phyloP scores from a whole-genome alignment of 2,797 vertebrate genomes.

The Hephaestus fuliginosus region DNA sequence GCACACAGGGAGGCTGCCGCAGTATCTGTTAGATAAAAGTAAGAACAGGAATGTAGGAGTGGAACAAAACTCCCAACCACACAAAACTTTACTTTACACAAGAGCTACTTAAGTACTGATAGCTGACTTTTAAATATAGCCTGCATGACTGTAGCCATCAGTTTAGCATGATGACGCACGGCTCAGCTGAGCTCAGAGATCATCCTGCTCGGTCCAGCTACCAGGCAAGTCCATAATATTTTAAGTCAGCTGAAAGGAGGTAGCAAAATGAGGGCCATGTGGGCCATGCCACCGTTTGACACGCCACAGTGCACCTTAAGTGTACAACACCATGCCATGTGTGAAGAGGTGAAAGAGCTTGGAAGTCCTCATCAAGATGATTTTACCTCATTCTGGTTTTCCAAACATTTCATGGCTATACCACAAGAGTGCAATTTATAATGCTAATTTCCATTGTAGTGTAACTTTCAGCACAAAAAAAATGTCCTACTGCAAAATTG shows the following conservation, averaged over 20 bases:
- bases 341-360: background rate
- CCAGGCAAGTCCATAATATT: background rate
- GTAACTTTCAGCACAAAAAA: no score
- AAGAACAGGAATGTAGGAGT: slow-evolving; percentile 19
- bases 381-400: background rate
- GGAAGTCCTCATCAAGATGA: background rate
- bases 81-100: slow-evolving; percentile 2
- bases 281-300: background rate
- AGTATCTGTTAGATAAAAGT: background rate
- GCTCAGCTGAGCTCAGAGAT: background rate
- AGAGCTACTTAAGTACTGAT: background rate
- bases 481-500: no score
- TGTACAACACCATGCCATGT: background rate
- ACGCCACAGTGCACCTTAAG: background rate
- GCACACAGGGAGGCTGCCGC: slow-evolving; percentile 6
- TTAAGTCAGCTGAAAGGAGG: slow-evolving; percentile 6
- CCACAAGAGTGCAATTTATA: background rate
- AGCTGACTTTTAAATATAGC: background rate
- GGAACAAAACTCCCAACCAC: background rate
- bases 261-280: background rate
- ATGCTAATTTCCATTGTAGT: background rate
- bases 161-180: background rate
- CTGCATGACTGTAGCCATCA: background rate
- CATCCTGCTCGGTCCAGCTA: background rate
- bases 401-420: background rate